A percentile compares a stretch with the other conserved stretches of the same genome.
phyloP scores from a whole-genome alignment of 2,113 vertebrate species.

The Anhinga rufa region DNA sequence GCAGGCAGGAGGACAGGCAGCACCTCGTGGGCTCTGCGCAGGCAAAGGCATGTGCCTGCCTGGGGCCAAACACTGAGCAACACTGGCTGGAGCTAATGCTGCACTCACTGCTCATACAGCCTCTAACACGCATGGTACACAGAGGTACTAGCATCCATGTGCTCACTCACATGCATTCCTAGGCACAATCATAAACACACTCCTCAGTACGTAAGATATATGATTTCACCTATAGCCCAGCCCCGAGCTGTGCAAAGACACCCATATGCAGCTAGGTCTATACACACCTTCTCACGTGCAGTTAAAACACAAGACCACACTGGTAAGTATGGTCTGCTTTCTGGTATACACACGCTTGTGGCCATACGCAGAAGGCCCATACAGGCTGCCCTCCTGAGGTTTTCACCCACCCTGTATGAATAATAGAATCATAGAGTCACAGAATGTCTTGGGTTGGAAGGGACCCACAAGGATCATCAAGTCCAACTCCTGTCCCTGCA shows the following conservation, averaged over 20 bases:
- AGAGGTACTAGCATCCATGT: not conserved
- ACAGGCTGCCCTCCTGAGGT: not conserved
- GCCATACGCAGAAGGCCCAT: not conserved
- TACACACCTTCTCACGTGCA: not conserved
- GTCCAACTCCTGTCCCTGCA: too few relatives aligned
- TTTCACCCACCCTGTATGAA: not conserved
- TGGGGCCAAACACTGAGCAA: not conserved
- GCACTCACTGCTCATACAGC: not conserved
- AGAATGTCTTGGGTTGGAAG: too few relatives aligned
- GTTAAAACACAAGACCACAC: not conserved
- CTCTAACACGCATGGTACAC: not conserved
- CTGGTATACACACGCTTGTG: not conserved
- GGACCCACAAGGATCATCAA: too few relatives aligned
- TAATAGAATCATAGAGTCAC: too few relatives aligned
- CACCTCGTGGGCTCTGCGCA: not conserved
- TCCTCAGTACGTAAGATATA: not conserved
- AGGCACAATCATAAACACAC: not conserved
- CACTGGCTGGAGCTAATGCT: not conserved
- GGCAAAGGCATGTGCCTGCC: not conserved
- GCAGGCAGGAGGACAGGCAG: not conserved
- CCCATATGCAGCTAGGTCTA: not conserved
- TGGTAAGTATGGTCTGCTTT: too few relatives aligned
- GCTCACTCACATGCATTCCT: not conserved
- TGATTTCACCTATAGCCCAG: not conserved
- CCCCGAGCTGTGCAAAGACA: not conserved